Base-by-base conservation (phyloP, 2,113 vertebrate genomes). In the Hypocryptadius cinnamomeus region DNA sequence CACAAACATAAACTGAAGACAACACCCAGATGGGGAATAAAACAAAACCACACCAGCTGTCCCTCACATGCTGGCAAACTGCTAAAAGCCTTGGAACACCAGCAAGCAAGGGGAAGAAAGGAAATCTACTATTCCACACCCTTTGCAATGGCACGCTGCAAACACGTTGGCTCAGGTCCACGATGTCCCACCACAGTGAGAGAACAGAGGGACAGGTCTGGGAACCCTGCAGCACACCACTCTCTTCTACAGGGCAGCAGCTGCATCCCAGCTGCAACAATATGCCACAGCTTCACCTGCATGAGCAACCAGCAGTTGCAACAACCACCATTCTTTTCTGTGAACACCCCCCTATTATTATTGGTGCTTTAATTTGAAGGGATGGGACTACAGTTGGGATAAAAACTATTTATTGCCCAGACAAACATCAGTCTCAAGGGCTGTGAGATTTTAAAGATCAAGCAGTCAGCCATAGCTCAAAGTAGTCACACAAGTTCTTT, bases 1-100 rank as follows among this genome's bases (percentile, higher is more conserved):
- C 23, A 40, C 25, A 27, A 5, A 53, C 0, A 0, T 16, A 48
- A 76, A 8, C 24, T 57, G n/a, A 30, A 70, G 44, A 25, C 20
- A 8, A 44, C 5, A 7, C 39, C 42, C 37, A 27, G 19, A 11
- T 35, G 15, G 40, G 27, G 9, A 24, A 39, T 19, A 59, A 50
- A 59, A 61, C 19, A 72, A 87, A 87, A 64, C 5, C n/a, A 27
- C 11, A 28, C 1, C 42, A 82, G 44, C 15, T 68, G 53, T 8
- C 47, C 64, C 44, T 31, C 28, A 30, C 9, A 6, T 7, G 12
- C 15, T 54, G 35, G 48, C 20, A 44, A 74, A 54, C 4, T 28
- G 39, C 51, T 51, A 15, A 85, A 78, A 54, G 40, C 35, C 47
- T 57, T 40, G 42, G 42, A 53, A 79, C 11, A n/a, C 16, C 30